Evolutionary conservation across 1,140 invertebrate species (phyloP), one percentile per base, ranked within the genome.

Genomic region (Trachymyrmex septentrionalis): DNA sequence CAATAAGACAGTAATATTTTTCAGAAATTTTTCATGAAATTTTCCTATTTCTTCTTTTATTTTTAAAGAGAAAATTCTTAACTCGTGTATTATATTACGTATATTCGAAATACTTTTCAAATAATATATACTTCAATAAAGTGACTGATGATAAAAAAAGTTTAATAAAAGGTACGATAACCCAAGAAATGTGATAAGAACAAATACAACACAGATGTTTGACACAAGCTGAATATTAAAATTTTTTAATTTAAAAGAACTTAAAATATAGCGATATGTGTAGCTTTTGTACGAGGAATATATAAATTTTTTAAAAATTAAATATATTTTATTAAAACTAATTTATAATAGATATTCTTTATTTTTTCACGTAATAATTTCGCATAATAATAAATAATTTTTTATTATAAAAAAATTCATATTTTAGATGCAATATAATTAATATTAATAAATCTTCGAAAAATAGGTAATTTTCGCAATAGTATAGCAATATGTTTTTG

Each of bases 141-240:
- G n/a, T 9, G 16, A 27, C 48, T 27, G 24, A 71, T 3, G 48
- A 10, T 30, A 53, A 66, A 66, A 3, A 30, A 71, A 71, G 24
- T 34, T 66, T 34, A 66, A 66, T 66, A 66, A 38, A 66, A 34
- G 24, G 59, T 61, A 12, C 63, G 19, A 64, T 64, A 30, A 66
- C 24, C 55, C 55, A 3, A 57, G n/a, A 57, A 57, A 21, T 57
- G 1, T 3, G 59, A 63, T 27, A 63, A 63, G n/a, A 30, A 38
- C 30, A 38, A n/a, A 66, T 21, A 38, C 12, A 63, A 27, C 9
- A 21, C 9, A n/a, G 10, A 66, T 38, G 9, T 38, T 38, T 66
- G 6, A 34, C 9, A 21, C 9, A 66, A 38, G 34, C 19, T 66
- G 19, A n/a, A 66, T 38, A 66, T 66, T 38, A 66, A 66, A 66